Conservation (phyloP, 2,888 invertebrate species). For the Nebria salina region DNA sequence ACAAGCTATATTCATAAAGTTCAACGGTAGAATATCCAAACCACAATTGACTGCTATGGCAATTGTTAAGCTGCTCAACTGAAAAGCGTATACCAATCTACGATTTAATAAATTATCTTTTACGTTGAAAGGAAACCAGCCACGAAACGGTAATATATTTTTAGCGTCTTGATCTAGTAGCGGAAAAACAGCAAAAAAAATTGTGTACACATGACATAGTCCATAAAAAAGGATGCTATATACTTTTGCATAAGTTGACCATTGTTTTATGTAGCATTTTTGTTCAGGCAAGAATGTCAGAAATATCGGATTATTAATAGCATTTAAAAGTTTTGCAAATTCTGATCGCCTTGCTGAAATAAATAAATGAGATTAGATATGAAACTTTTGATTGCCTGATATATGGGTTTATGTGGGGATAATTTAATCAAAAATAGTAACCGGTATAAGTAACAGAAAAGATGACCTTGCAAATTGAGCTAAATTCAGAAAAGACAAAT, state of each 20-base stretch:
- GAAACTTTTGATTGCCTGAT: no score
- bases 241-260: constrained; percentile 34
- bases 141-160: constrained; percentile 49
- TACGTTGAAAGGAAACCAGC: constrained; percentile 51
- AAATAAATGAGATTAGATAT: no score
- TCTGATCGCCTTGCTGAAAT: constrained; percentile 20
- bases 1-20: constrained; percentile 49
- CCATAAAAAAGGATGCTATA: constrained; percentile 41
- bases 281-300: constrained; percentile 45
- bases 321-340: constrained; percentile 45
- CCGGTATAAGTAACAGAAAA: no score
- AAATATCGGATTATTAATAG: constrained; percentile 41
- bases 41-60: constrained; percentile 49
- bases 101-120: constrained; percentile 37
- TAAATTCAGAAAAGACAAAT: no score
- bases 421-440: no score
- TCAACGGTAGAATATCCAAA: constrained; percentile 49
- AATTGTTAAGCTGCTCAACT: constrained; percentile 46
- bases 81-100: constrained; percentile 41
- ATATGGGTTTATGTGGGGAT: no score
- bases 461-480: no score
- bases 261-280: constrained; percentile 41
- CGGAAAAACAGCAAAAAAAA: constrained; percentile 49
- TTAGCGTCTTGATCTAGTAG: constrained; percentile 48
- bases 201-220: constrained; percentile 40